phyloP scores from a whole-genome alignment of 2,113 vertebrate species.

The Neomonachus schauinslandi region DNA sequence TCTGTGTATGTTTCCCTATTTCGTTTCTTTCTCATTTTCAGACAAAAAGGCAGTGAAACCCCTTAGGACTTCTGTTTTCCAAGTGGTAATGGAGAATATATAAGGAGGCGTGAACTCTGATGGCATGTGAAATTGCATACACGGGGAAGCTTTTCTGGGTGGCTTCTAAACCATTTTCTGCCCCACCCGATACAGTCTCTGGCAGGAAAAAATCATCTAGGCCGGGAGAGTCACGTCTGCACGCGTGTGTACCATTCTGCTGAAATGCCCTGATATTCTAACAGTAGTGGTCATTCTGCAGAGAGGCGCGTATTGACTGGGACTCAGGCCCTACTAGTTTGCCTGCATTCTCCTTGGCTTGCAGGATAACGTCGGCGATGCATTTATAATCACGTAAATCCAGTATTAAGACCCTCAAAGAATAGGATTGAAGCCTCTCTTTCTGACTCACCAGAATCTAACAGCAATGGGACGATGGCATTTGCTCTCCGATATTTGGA shows the following conservation, averaged over 20 bases:
- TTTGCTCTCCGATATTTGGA: not conserved
- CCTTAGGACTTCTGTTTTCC: constrained; percentile 58
- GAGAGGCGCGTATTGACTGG: rapidly evolving
- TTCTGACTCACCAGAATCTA: rapidly evolving
- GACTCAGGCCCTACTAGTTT: rapidly evolving
- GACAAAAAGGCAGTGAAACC: not conserved
- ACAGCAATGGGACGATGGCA: rapidly evolving
- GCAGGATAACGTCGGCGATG: rapidly evolving
- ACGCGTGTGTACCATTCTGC: rapidly evolving
- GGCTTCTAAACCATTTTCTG: not conserved
- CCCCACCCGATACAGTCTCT: rapidly evolving
- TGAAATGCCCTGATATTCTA: rapidly evolving
- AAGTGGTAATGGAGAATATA: not conserved
- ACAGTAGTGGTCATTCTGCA: rapidly evolving
- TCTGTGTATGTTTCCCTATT: not conserved
- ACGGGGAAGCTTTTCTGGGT: rapidly evolving
- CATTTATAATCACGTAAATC: rapidly evolving
- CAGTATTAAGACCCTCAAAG: rapidly evolving
- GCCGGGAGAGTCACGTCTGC: too few relatives aligned
- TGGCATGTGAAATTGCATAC: not conserved
- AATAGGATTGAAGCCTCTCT: rapidly evolving
- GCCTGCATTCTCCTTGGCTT: not conserved
- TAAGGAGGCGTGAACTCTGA: not conserved
- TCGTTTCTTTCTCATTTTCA: not conserved
- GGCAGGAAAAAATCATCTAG: not conserved